Evolutionary conservation across 2,888 invertebrate genomes (phyloP), one percentile per base, ranked within the genome.

Genomic region (Machimus rusticus): DNA sequence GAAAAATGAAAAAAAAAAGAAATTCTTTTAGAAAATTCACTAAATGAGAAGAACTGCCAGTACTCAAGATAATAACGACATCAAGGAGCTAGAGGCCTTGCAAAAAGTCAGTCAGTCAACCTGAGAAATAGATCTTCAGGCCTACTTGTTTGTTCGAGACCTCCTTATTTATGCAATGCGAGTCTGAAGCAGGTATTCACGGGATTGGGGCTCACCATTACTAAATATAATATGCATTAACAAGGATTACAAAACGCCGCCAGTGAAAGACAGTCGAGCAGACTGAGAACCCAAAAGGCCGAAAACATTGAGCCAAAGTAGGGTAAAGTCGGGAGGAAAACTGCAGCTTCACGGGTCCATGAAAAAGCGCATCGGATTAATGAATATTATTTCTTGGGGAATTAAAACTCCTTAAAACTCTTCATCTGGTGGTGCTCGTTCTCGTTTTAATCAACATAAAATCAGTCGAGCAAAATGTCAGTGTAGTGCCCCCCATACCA

Each of bases 371-470:
- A 82, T 19, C 57, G 31, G 34, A 66, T 82, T 82, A 82, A 82
- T 82, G 82, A 82, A 82, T 55, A 82, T 57, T 66, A n/a, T 82
- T 82, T 82, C 82, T 82, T 82, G 82, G 9, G 9, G 57, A 82
- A 82, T 82, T 82, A 82, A 82, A 82, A 82, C 82, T 82, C 82
- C 82, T 82, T 82, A 82, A 51, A 55, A 82, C 51, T 19, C 57
- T 46, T 51, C 66, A 82, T 66, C 66, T 28, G 23, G 12, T n/a
- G 23, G 34, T 34, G 57, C 55, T 55, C 19, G 57, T 82, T 57
- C 57, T 57, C 55, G 55, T 82, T 82, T 82, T 82, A 82, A 82
- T 82, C 82, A 82, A 66, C 82, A 82, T 82, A 82, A 82, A 82
- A 57, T 23, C 82, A 82, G 66, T 57, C 82, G 19, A 57, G 82